Base-by-base conservation (phyloP, 2,888 invertebrate genomes). In the Abrostola tripartita region DNA sequence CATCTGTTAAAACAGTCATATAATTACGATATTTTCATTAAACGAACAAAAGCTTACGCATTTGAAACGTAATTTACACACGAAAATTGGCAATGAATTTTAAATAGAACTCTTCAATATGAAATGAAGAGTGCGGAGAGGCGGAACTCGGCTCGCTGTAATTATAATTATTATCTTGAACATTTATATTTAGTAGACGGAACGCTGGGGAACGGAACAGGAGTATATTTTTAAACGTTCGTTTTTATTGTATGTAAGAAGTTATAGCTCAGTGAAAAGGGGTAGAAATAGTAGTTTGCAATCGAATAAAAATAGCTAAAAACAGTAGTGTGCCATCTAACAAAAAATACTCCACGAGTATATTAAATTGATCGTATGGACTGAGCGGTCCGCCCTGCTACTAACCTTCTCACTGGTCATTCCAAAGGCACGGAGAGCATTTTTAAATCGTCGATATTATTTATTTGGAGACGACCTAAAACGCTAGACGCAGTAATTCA, bases 51-150 rank as follows among this genome's bases (percentile, higher is more conserved):
- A 37, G 72, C 60, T 60, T 55, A 65, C 65, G 56, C 67, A 55
- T 65, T 74, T 50, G 44, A 41, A 6, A 58, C 61, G 67, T 71
- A 72, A 72, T 76, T 71, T 66, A 65, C 64, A 52, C 56, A 49
- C 41, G 60, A 62, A 55, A 65, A 74, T 77, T 77, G 70, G 44
- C 74, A 60, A 77, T 74, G 78, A 74, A 74, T 74, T 77, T 74
- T 68, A 68, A 77, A 74, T 74, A 64, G 74, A 58, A 61, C 59
- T 70, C 74, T 65, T 74, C 65, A 68, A 74, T 69, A 65, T 47
- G 59, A 53, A 63, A 68, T 64, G 63, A 49, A 49, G 7, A 49
- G 57, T 58, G 11, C 58, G 54, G 51, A 42, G 52, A 42, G 41
- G 4, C 65, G 42, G 44, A 24, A 24, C 24, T 24, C 12, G 47